Conservation (phyloP, 2,113 vertebrate genomes). For the Malaclemys terrapin region DNA sequence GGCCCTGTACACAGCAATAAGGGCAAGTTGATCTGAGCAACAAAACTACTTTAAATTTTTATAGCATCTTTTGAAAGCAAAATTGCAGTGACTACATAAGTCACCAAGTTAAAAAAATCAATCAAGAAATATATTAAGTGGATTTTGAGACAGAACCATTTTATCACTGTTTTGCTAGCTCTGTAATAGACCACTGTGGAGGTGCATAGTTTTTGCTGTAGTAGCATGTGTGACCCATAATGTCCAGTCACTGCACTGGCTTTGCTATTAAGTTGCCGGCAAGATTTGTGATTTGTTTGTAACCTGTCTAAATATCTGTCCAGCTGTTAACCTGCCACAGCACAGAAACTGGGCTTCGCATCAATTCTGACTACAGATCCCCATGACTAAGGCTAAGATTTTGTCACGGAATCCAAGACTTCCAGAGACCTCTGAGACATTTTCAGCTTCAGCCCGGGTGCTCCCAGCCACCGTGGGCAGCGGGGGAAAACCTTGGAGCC, state of each 20-base stretch:
- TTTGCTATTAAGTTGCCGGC: neutral
- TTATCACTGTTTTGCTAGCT: neutral
- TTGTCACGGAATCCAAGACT: too few relatives aligned
- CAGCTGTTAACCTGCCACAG: neutral
- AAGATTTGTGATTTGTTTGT: neutral
- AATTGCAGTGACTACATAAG: neutral
- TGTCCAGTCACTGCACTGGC: neutral
- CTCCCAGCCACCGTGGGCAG: too few relatives aligned
- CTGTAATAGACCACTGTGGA: neutral
- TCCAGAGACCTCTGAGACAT: too few relatives aligned
- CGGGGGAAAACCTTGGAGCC: too few relatives aligned
- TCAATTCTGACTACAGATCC: neutral
- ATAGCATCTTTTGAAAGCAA: neutral
- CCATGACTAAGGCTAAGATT: too few relatives aligned
- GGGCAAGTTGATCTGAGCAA: fast-evolving
- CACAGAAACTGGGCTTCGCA: neutral
- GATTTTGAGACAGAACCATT: slow-evolving; percentile 27
- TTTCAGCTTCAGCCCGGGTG: too few relatives aligned
- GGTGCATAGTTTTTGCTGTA: neutral
- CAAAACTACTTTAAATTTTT: neutral
- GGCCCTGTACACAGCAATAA: neutral
- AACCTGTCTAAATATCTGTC: slow-evolving; percentile 7
- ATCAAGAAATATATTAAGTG: neutral
- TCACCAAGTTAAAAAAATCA: neutral
- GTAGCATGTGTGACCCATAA: neutral